These are phyloP conservation scores for Anguilla marmorata DNA, from an alignment of 2,797 vertebrate genomes.

Conservation along the genomic window DNA sequence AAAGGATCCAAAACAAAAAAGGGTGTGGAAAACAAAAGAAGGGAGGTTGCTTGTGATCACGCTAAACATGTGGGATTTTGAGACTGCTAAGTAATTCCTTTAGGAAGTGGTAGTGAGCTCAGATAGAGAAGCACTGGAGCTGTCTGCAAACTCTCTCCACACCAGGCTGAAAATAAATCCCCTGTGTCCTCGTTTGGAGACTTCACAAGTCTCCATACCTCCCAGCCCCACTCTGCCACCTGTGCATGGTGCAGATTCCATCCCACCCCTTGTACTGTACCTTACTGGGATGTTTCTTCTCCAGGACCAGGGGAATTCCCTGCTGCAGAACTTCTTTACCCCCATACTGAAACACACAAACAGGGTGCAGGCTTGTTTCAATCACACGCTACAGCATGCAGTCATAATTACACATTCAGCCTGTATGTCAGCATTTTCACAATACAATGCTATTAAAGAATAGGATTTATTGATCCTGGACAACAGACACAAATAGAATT, in stretches of 20 bases:
- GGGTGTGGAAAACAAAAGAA: not conserved
- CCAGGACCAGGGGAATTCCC: slow-evolving; percentile 67
- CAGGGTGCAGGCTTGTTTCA: not conserved
- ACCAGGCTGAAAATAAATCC: not conserved
- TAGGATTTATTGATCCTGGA: not conserved
- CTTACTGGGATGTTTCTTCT: slow-evolving; percentile 56
- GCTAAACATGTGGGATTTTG: not conserved
- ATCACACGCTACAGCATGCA: not conserved
- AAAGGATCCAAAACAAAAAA: not conserved
- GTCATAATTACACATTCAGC: slow-evolving; percentile 16
- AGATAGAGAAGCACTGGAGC: not conserved
- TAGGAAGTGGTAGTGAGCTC: not conserved
- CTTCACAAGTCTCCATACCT: not conserved
- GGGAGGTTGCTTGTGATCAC: not conserved
- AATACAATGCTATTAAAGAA: not conserved
- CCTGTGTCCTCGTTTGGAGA: not conserved
- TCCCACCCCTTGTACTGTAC: slow-evolving; percentile 49
- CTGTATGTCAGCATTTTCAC: not conserved
- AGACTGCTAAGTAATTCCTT: not conserved
- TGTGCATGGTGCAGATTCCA: not conserved
- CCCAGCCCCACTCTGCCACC: not conserved
- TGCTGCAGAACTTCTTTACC: slow-evolving; percentile 78
- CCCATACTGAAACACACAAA: slow-evolving; percentile 65
- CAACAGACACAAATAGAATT: not conserved
- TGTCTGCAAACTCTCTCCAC: not conserved